Evolutionary conservation across 1,140 invertebrate genomes (phyloP), one percentile per base, ranked within the genome.

Genomic region (Eupristina koningsbergeri): DNA sequence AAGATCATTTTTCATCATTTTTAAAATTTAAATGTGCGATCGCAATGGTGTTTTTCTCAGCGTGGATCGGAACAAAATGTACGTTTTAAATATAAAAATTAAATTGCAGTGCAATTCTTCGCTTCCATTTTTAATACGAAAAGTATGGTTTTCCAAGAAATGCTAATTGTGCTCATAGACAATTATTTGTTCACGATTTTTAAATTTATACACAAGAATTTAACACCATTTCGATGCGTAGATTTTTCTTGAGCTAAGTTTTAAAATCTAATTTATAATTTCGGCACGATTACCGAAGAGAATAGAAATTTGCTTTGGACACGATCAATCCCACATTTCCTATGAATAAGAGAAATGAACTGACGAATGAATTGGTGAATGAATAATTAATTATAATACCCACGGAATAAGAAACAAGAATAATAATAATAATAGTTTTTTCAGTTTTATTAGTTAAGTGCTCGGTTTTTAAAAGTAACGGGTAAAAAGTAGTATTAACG

Each of bases 301-400:
- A 87, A 88, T 88, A 85, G 86, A 89, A 86, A 89, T 89, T 88
- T 88, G 88, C 71, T 29, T 87, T 80, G 85, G 86, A 84, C 86
- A 53, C 53, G 84, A 85, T 84, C 53, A 63, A 86, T 88, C 87
- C 84, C 78, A 75, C 84, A 67, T 76, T 82, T 85, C 87, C 87
- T 88, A 31, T 84, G 34, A 85, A 75, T 84, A 36, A 64, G 31
- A 74, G 81, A 71, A 77, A 58, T 73, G 73, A 86, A 75, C 67
- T 76, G 61, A n/a, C 26, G 67, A 71, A 50, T 81, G 80, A 85
- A 64, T 85, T 80, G 78, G 73, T 82, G 73, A 82, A 82, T 82
- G 80, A 34, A 34, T 36, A n/a, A 73, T 81, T 50, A 26, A 58
- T n/a, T 47, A 74, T 47, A 75, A 76, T 76, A 61, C 74, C 63